Conservation (phyloP, 2,888 invertebrate species). For the Harpagoxenus sublaevis region DNA sequence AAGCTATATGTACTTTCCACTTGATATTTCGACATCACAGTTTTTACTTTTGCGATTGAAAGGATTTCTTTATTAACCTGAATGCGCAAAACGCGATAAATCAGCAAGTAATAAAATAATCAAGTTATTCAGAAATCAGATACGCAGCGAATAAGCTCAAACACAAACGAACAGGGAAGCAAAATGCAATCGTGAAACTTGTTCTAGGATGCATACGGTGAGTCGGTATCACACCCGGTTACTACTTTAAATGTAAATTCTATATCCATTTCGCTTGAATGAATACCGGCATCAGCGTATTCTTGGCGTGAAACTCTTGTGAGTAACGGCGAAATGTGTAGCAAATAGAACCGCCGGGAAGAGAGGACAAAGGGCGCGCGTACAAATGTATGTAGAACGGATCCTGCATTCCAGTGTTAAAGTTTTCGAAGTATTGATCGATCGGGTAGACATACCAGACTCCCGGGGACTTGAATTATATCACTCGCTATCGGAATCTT, state of each 20-base stretch:
- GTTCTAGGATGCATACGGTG: background rate
- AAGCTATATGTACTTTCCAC: background rate
- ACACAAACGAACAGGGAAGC: conserved; percentile 2
- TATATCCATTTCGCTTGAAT: conserved; percentile 48
- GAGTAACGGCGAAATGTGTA: conserved; percentile 42
- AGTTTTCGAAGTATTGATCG: conserved; percentile 51
- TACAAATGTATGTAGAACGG: conserved; percentile 47
- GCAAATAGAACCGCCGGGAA: conserved; percentile 40
- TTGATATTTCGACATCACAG: background rate
- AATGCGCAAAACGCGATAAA: background rate
- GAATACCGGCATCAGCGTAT: conserved; percentile 24
- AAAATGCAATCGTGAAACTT: conserved; percentile 24
- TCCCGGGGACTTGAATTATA: conserved; percentile 33
- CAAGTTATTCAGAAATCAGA: background rate
- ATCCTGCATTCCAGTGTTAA: conserved; percentile 43
- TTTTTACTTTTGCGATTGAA: background rate
- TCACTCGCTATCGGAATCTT: conserved; percentile 37
- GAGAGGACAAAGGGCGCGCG: conserved; percentile 30
- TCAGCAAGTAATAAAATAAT: background rate
- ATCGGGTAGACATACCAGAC: conserved; percentile 25
- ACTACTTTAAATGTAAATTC: conserved; percentile 55
- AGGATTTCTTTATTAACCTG: background rate
- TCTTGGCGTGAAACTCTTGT: conserved; percentile 39
- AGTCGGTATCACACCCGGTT: conserved; percentile 20
- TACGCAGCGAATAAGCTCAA: background rate